Conservation (phyloP, 64 coral and sea anemone species). For the Astreopora myriophthalma region DNA sequence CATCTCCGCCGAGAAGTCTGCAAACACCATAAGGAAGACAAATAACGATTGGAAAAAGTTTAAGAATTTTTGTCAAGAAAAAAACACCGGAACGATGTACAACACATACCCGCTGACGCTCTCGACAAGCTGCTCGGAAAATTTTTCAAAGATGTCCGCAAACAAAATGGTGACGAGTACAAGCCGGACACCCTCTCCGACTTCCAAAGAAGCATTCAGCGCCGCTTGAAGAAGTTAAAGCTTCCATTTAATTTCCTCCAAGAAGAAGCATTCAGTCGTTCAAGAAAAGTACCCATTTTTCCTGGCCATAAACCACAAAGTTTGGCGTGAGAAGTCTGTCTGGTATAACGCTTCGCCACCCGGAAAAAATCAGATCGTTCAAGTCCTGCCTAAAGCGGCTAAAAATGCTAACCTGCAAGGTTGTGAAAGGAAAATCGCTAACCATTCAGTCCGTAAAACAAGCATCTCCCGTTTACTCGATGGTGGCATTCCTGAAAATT, state of each 20-base stretch:
- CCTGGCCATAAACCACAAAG: background rate
- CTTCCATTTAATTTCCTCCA: constrained; percentile 10
- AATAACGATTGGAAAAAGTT: background rate
- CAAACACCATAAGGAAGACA: background rate
- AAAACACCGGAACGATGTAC: background rate
- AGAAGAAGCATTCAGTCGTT: constrained; percentile 11
- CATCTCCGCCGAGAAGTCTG: background rate
- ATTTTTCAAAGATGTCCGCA: constrained; percentile 16
- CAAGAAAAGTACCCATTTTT: background rate
- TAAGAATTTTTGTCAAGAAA: background rate
- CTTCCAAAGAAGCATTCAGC: constrained; percentile 48
- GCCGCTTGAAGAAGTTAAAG: constrained; percentile 21
- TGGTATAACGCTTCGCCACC: background rate
- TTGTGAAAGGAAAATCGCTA: background rate
- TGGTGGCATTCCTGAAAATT: constrained; percentile 28
- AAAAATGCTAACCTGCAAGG: constrained; percentile 2
- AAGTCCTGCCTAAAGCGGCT: background rate
- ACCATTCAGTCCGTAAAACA: constrained; percentile 60
- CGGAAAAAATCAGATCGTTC: background rate
- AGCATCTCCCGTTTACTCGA: constrained; percentile 24
- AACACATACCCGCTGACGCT: background rate
- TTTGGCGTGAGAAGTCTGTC: background rate
- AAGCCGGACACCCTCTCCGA: constrained; percentile 7
- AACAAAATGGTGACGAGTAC: constrained; percentile 44
- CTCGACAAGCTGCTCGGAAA: background rate